Evolutionary conservation across 1,140 invertebrate species (phyloP).

Genomic region (Anoplolepis gracilipes): DNA sequence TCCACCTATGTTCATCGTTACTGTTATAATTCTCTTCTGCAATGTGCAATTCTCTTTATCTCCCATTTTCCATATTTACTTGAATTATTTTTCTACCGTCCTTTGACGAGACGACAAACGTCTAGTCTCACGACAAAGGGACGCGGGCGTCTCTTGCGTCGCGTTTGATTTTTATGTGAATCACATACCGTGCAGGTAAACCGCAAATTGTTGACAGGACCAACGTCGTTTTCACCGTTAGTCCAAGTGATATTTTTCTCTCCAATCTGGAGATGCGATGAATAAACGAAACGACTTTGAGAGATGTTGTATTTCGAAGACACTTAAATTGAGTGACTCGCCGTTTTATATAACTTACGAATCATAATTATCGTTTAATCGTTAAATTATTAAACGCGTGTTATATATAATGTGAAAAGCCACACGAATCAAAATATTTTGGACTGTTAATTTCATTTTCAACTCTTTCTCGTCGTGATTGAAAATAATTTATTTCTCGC

Average conservation of each 20-base stretch:
- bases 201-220: constrained; percentile 32
- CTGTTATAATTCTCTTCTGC: background rate
- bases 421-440: background rate
- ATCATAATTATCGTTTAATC: constrained; percentile 34
- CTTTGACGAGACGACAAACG: constrained; percentile 21
- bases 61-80: constrained; percentile 14
- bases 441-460: constrained; percentile 10
- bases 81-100: constrained; percentile 28
- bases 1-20: background rate
- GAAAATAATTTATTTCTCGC: constrained; percentile 35
- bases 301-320: background rate
- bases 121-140: background rate
- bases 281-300: background rate
- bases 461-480: background rate
- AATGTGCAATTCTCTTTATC: background rate
- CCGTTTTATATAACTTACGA: background rate
- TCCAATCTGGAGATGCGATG: background rate
- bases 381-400: constrained; percentile 19
- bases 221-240: constrained; percentile 23
- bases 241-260: constrained; percentile 2
- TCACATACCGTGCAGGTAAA: constrained; percentile 1
- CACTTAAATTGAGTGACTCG: background rate
- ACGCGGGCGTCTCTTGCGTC: background rate
- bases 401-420: constrained; percentile 14
- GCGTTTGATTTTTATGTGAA: constrained; percentile 55